These are phyloP conservation scores for Crioceris asparagi DNA, from an alignment of 2,888 invertebrate species.

Conservation along the genomic window DNA sequence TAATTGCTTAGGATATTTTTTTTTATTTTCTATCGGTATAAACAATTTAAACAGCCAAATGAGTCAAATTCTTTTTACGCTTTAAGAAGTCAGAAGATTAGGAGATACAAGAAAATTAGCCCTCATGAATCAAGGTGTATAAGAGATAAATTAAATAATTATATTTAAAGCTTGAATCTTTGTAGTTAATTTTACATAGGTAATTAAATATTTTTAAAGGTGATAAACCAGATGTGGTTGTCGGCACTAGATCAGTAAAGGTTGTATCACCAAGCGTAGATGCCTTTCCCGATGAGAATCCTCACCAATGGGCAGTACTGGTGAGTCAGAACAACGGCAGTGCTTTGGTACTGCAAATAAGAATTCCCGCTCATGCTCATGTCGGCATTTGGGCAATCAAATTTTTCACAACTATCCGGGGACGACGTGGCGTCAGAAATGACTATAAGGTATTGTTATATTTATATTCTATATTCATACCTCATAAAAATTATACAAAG, in stretches of 20 bases:
- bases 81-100: too few relatives aligned
- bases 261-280: slow-evolving; percentile 27
- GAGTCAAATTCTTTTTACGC: too few relatives aligned
- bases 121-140: too few relatives aligned
- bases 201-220: slow-evolving; percentile 24
- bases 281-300: slow-evolving; percentile 41
- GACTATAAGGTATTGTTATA: not conserved
- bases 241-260: slow-evolving; percentile 44
- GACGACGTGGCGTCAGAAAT: too few relatives aligned
- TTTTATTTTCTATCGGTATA: too few relatives aligned
- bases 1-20: too few relatives aligned
- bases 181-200: not conserved
- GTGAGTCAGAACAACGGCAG: slow-evolving; percentile 46
- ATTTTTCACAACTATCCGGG: not conserved
- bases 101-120: too few relatives aligned
- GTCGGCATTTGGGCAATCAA: slow-evolving; percentile 60
- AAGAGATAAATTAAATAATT: too few relatives aligned
- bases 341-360: slow-evolving; percentile 51
- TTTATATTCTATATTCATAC: too few relatives aligned
- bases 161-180: too few relatives aligned
- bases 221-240: slow-evolving; percentile 42
- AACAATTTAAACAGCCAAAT: too few relatives aligned
- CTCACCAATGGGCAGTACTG: slow-evolving; percentile 49
- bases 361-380: slow-evolving; percentile 53
- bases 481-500: too few relatives aligned